Percentiles rank a stretch among this genome's conserved stretches.
Evolutionary conservation across 2,797 vertebrate genomes (phyloP).

Genomic region (Botia kubotai): DNA sequence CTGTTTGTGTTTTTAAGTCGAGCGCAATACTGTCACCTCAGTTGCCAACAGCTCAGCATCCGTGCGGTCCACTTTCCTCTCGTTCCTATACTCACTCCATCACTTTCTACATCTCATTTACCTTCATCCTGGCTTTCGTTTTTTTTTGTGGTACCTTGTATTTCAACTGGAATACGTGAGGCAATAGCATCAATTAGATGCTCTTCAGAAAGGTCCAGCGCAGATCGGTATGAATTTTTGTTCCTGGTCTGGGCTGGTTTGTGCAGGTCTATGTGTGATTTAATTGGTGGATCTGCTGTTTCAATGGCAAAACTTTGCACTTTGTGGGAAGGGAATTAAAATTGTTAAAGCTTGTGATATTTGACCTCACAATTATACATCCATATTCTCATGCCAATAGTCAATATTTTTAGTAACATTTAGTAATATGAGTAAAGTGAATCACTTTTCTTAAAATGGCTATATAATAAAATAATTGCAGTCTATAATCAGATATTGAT

Average conservation of each 20-base stretch:
- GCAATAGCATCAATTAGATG: not conserved
- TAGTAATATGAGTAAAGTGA: no score
- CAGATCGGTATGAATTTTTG: not conserved
- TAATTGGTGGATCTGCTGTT: not conserved
- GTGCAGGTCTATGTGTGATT: not conserved
- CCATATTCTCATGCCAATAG: not conserved
- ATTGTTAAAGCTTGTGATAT: no score
- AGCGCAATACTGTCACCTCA: conserved; percentile 35
- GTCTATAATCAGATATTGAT: not conserved
- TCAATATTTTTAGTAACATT: not conserved
- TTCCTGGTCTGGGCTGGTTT: not conserved
- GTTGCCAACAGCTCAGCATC: conserved; percentile 40
- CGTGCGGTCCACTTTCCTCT: conserved; percentile 6
- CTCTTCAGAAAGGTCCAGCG: not conserved
- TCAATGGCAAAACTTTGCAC: not conserved
- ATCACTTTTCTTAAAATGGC: not conserved
- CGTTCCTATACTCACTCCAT: conserved; percentile 10
- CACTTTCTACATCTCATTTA: conserved; percentile 30
- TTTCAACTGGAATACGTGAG: not conserved
- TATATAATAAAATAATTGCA: not conserved
- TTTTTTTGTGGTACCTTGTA: not conserved
- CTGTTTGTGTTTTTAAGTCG: conserved; percentile 54
- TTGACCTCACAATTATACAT: no score
- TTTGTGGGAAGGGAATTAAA: no score
- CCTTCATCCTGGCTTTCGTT: not conserved